phyloP scores from a whole-genome alignment of 1,140 invertebrate genomes.

The Lepeophtheirus salmonis region DNA sequence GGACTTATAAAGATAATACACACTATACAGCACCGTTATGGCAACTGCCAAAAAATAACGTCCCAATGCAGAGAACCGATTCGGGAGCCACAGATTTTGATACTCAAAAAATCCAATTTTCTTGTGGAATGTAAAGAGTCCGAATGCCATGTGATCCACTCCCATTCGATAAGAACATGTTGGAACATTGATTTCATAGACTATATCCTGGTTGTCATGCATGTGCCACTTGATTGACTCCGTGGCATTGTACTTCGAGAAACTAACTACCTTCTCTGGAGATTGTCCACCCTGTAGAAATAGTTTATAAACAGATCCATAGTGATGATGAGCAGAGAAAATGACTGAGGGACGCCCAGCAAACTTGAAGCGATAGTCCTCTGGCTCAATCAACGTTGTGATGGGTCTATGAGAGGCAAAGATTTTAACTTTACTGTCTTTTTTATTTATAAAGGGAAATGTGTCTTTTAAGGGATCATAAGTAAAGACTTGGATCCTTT shows the following conservation, averaged over 20 bases:
- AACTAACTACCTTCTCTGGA: background rate
- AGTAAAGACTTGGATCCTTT: background rate
- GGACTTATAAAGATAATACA: background rate
- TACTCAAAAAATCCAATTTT: slow-evolving; percentile 16
- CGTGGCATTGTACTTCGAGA: background rate
- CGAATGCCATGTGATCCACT: slow-evolving; percentile 57
- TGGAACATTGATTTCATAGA: slow-evolving; percentile 69
- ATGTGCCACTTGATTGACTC: background rate
- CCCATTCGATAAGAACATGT: slow-evolving; percentile 91
- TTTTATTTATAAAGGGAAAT: background rate
- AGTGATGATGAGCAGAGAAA: slow-evolving; percentile 13
- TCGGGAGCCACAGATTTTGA: slow-evolving; percentile 19
- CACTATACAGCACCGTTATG: background rate
- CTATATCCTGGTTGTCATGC: slow-evolving; percentile 16
- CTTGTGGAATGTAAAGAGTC: slow-evolving; percentile 54
- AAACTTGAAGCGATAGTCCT: background rate
- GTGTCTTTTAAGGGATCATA: background rate
- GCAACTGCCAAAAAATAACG: background rate
- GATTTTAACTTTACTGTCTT: background rate
- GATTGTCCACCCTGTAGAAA: background rate
- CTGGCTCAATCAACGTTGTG: background rate
- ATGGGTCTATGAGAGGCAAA: background rate
- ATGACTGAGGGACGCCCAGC: slow-evolving; percentile 20
- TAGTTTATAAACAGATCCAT: background rate
- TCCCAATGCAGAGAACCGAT: slow-evolving; percentile 19